Conservation (phyloP, 2,797 vertebrate species). For the Halcyon smyrnensis region DNA sequence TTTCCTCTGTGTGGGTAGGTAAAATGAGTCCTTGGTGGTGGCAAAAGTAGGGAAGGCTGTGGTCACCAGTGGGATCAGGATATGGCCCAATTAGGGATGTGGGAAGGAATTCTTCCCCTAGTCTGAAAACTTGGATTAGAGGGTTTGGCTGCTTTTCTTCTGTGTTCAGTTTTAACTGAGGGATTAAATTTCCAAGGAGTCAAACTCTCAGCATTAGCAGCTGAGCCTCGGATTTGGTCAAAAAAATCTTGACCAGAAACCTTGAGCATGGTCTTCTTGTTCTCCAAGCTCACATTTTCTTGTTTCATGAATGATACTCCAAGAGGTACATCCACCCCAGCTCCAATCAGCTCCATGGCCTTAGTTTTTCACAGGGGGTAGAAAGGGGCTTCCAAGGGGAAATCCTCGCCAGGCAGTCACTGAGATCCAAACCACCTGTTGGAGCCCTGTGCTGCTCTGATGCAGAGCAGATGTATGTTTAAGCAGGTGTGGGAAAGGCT, state of each 20-base stretch:
- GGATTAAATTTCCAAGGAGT: not conserved
- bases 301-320: not conserved
- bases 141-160: not conserved
- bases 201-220: not conserved
- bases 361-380: not conserved
- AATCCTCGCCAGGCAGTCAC: not conserved
- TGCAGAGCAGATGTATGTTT: conserved; percentile 18
- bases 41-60: not conserved
- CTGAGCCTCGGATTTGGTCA: not conserved
- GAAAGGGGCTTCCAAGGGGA: not conserved
- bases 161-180: not conserved
- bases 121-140: not conserved
- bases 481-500: conserved; percentile 1
- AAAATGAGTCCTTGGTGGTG: not conserved
- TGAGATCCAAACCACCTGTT: not conserved
- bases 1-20: not conserved
- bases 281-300: fast-evolving
- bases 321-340: not conserved
- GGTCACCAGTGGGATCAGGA: not conserved
- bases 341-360: not conserved
- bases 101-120: not conserved
- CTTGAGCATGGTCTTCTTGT: not conserved
- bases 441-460: not conserved
- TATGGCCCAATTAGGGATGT: not conserved
- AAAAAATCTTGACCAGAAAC: not conserved